These are phyloP conservation scores for Corticium candelabrum DNA, from an alignment of 37 sponge, comb jelly and placozoan species.

Conservation along the genomic window DNA sequence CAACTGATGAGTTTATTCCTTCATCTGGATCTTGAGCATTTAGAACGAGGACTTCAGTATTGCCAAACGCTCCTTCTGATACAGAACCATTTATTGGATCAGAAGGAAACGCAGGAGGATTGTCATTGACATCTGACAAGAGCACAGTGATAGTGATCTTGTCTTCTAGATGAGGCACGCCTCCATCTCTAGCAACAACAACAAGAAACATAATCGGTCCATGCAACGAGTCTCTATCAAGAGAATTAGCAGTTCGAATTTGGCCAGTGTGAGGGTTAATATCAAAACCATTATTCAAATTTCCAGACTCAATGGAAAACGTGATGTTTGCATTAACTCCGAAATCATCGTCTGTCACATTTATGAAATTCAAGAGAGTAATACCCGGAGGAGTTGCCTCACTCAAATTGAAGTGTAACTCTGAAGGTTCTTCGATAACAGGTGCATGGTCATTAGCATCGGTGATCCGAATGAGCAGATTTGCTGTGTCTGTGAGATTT, in stretches of 20 bases:
- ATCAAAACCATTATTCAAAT: neutral
- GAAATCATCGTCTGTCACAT: constrained; percentile 22
- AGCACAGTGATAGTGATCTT: constrained; percentile 29
- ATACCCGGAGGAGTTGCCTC: neutral
- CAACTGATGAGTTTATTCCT: constrained; percentile 14
- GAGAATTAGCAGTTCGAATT: neutral
- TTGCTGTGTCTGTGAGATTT: neutral
- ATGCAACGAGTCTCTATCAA: neutral
- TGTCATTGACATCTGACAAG: constrained; percentile 47
- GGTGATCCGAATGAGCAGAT: constrained; percentile 19
- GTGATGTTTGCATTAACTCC: constrained; percentile 39
- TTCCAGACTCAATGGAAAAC: constrained; percentile 19
- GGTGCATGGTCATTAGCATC: constrained; percentile 59
- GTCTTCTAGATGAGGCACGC: neutral
- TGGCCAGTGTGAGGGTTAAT: neutral
- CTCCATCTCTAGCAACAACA: neutral
- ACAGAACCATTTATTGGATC: neutral
- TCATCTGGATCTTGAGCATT: constrained; percentile 21
- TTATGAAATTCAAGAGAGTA: neutral
- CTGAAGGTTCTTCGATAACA: neutral
- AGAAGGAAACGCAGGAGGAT: neutral
- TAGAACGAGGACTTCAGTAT: neutral
- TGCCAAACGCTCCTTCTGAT: neutral
- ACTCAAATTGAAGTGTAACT: neutral
- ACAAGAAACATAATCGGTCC: neutral